Percentiles rank a stretch among this genome's conserved stretches.
Conservation (phyloP, 2,113 vertebrate species). For the Cyanoderma ruficeps region DNA sequence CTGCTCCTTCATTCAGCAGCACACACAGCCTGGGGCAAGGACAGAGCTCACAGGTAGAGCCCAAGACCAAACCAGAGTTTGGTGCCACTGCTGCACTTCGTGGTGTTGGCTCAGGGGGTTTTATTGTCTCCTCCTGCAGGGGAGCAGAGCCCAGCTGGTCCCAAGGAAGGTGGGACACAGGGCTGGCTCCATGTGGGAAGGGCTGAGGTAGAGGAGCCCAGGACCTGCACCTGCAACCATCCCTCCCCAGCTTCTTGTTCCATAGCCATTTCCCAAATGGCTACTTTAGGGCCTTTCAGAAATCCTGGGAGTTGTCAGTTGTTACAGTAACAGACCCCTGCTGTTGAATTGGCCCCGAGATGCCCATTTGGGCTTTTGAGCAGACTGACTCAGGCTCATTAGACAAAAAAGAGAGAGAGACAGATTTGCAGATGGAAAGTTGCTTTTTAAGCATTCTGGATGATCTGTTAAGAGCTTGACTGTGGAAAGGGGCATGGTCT, state of each 20-base stretch:
- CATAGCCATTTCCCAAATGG: not conserved
- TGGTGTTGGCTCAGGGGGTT: fast-evolving
- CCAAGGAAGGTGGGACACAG: not conserved
- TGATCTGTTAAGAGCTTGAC: constrained; percentile 25
- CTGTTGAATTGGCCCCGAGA: constrained; percentile 47
- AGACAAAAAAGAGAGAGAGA: constrained; percentile 43
- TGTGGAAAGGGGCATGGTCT: constrained; percentile 32
- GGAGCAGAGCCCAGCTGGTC: not conserved
- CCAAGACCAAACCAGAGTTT: fast-evolving
- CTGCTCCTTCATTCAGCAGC: not conserved
- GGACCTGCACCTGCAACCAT: not conserved
- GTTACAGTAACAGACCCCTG: constrained; percentile 60
- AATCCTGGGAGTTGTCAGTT: constrained; percentile 52
- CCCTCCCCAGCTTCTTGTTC: not conserved
- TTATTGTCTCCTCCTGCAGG: not conserved
- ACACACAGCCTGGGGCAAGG: not conserved
- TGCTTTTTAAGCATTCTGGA: constrained; percentile 47
- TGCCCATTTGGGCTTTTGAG: constrained; percentile 55
- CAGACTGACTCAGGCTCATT: constrained; percentile 53
- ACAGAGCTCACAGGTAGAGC: not conserved
- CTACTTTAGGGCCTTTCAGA: not conserved
- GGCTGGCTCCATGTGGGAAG: not conserved
- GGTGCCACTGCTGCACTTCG: fast-evolving
- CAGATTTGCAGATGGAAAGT: constrained; percentile 54
- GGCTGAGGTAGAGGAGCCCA: not conserved